Base-by-base conservation (phyloP, 1,140 invertebrate species). In the Pteromalus puparum region DNA sequence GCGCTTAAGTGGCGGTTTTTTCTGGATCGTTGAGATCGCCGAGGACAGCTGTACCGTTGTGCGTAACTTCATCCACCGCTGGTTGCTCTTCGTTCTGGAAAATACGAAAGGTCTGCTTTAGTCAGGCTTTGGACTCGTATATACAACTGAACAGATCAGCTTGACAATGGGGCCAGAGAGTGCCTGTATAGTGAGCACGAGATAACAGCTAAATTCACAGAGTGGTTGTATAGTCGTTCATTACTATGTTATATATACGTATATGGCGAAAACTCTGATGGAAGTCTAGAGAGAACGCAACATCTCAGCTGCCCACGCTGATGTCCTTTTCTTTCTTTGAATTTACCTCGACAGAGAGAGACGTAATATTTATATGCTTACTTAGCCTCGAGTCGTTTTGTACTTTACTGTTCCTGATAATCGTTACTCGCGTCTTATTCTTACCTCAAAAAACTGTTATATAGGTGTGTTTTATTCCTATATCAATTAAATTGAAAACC, bases 31-130 rank as follows among this genome's bases (percentile, higher is more conserved):
- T 1, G 91, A 91, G 90, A 99, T 98, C 42, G 97, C 97, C 61
- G 97, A 97, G 46, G 97, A 97, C 84, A 98, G 94, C 91, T 98
- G 97, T 80, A 99, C 97, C 2, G 97, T 98, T 30, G 97, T 98
- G 65, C 98, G 94, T 82, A 99, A 93, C 92, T 98, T 98, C 95
- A 98, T 97, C 98, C 98, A 99, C 93, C 97, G 95, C 90, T 98
- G 97, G 92, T 97, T 98, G 88, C 97, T 97, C 90, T 97, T 97
- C 88, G 96, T 97, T 95, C 97, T 98, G 94, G 67, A 92, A 90
- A 61, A 61, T 42, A 61, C 15, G 24, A 81, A 24, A 26, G n/a
- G 48, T 38, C 13, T 34, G 18, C 13, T 83, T 77, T 82, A 38
- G 18, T 48, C 34, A 28, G 15, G 30, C 24, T 30, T n/a, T 75